Evolutionary conservation across 2,888 invertebrate species (phyloP).

Genomic region (Pristionchus fissidentatus): DNA sequence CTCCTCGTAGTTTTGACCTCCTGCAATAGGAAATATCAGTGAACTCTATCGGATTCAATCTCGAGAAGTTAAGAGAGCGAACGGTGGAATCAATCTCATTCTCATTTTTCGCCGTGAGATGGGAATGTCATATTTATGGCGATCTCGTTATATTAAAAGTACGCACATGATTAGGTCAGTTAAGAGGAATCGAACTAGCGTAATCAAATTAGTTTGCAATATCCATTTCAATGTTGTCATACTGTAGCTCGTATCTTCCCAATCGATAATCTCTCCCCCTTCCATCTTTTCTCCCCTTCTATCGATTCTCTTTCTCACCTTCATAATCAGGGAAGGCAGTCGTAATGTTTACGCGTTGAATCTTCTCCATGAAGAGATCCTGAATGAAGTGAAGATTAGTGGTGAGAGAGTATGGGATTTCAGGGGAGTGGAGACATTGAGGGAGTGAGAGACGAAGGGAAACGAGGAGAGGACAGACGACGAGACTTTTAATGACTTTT

Average conservation of each 20-base stretch:
- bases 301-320: conserved; percentile 59
- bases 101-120: conserved; percentile 11
- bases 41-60: too few species aligned
- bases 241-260: too few species aligned
- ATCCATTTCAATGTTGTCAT: too few species aligned
- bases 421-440: not conserved
- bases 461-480: not conserved
- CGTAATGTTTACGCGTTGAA: conserved; percentile 74
- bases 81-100: not conserved
- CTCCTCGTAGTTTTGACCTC: conserved; percentile 95
- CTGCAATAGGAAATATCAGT: conserved; percentile 76
- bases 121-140: too few species aligned
- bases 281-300: not conserved
- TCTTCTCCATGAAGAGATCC: conserved; percentile 75
- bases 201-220: too few species aligned
- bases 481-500: not conserved
- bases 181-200: too few species aligned
- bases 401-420: not conserved
- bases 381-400: conserved; percentile 48
- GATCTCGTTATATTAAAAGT: too few species aligned
- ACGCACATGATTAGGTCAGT: too few species aligned
- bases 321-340: conserved; percentile 75
- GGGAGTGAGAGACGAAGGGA: not conserved
- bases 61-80: too few species aligned
- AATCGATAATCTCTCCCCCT: too few species aligned